Conservation (phyloP, 1,140 invertebrate species). For the Mamestra configurata region DNA sequence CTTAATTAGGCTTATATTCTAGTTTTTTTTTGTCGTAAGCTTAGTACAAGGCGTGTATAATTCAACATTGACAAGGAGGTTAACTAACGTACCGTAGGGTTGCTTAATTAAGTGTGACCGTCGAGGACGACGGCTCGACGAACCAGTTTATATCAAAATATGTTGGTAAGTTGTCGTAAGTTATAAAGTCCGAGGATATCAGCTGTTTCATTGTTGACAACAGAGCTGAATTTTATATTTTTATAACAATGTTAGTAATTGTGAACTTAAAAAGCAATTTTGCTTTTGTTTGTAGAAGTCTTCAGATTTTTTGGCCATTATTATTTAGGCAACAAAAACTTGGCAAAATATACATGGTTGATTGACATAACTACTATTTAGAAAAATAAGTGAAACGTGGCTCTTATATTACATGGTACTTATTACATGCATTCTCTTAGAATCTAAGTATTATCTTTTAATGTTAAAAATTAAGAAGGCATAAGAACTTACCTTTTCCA, state of each 20-base stretch:
- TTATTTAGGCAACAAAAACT: not conserved
- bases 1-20: not conserved
- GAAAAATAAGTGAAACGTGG: too few species aligned
- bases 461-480: not conserved
- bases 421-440: not conserved
- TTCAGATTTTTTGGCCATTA: not conserved
- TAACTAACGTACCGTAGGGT: conserved; percentile 21
- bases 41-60: not conserved
- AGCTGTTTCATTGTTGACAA: conserved; percentile 6
- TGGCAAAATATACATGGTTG: too few species aligned
- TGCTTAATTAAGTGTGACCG: conserved; percentile 4
- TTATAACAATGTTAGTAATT: too few species aligned
- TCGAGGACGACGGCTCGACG: conserved; percentile 18
- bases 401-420: not conserved
- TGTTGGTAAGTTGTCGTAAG: not conserved
- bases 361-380: too few species aligned
- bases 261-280: too few species aligned
- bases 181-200: not conserved
- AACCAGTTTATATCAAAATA: conserved; percentile 23
- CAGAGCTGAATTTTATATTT: not conserved
- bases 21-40: too few species aligned
- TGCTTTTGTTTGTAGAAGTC: too few species aligned
- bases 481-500: conserved; percentile 30
- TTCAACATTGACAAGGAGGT: not conserved
- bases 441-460: not conserved